A percentile compares a stretch with the other conserved stretches of the same genome.
Evolutionary conservation across 2,888 invertebrate species (phyloP).

Genomic region (Pegoplata infirma): DNA sequence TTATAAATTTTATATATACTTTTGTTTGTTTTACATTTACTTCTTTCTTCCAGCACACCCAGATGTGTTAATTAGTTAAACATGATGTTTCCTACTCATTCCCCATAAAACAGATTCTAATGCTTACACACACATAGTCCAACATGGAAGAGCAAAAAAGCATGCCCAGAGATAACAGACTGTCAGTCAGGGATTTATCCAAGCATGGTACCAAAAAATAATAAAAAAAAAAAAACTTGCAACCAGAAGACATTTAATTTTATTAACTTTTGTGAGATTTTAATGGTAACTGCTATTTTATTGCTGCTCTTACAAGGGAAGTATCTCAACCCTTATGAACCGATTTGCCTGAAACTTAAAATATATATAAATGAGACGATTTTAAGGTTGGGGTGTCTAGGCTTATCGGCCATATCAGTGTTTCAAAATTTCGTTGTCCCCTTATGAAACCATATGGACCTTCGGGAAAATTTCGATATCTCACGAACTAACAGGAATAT

Average conservation of each 20-base stretch:
- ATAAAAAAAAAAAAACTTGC: too few relatives aligned
- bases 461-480: too few relatives aligned
- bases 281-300: slow-evolving; percentile 37
- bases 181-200: background rate
- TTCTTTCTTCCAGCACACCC: slow-evolving; percentile 28
- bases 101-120: background rate
- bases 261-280: slow-evolving; percentile 41
- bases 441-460: too few relatives aligned
- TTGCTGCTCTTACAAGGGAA: background rate
- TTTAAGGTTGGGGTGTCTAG: too few relatives aligned
- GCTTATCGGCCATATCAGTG: too few relatives aligned
- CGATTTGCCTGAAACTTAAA: too few relatives aligned
- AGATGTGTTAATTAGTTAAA: slow-evolving; percentile 61
- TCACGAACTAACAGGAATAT: too few relatives aligned
- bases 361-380: too few relatives aligned
- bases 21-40: background rate
- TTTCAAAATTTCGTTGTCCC: too few relatives aligned
- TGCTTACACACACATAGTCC: slow-evolving; percentile 20
- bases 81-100: slow-evolving; percentile 45
- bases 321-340: too few relatives aligned
- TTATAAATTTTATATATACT: slow-evolving; percentile 6
- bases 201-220: slow-evolving; percentile 9
- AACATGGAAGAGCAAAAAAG: slow-evolving; percentile 2
- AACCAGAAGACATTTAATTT: slow-evolving; percentile 40
- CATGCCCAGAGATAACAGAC: background rate